Conservation (phyloP, 2,113 vertebrate genomes). For the Crotophaga sulcirostris region DNA sequence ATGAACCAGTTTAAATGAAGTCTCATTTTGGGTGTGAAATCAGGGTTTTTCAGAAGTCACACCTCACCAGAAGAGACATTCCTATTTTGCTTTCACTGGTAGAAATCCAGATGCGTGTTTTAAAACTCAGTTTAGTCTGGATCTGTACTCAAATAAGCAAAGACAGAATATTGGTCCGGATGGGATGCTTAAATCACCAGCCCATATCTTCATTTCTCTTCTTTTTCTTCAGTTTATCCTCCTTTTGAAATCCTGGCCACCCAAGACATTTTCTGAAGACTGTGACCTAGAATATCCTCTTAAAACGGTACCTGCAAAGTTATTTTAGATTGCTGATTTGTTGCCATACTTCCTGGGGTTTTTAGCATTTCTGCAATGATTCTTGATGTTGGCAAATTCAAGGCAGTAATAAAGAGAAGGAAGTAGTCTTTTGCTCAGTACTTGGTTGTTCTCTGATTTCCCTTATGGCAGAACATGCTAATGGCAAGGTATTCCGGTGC, state of each 20-base stretch:
- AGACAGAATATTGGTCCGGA: background rate
- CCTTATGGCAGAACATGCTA: background rate
- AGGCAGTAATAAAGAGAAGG: background rate
- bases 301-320: background rate
- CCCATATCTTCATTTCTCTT: background rate
- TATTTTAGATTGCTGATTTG: background rate
- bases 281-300: background rate
- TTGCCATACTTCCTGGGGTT: background rate
- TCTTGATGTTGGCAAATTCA: background rate
- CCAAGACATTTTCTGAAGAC: background rate
- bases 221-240: background rate
- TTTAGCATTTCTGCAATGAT: background rate
- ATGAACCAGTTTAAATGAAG: background rate
- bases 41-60: background rate
- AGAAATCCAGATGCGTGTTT: background rate
- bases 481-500: background rate
- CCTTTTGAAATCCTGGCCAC: background rate
- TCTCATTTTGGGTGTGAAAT: background rate
- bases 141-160: background rate
- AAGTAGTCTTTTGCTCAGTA: background rate
- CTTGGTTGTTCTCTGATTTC: background rate
- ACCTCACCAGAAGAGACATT: background rate
- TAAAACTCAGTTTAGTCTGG: conserved; percentile 12
- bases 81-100: background rate
- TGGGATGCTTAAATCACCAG: background rate